These are phyloP conservation scores for Eristalis intricaria DNA, from an alignment of 2,888 invertebrate genomes.

Conservation along the genomic window DNA sequence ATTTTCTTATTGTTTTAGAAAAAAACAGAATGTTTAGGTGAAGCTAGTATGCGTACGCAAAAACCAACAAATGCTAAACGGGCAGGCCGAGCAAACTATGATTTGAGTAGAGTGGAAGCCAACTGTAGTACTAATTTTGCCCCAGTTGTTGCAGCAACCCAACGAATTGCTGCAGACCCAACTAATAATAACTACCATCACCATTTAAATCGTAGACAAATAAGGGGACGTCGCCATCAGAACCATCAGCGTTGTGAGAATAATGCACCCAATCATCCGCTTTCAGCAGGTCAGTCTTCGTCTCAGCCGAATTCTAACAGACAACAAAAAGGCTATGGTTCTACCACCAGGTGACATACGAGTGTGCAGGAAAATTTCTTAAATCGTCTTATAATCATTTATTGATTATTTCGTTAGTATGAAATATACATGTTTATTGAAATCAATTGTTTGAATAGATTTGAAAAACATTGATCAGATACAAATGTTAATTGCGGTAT, in stretches of 20 bases:
- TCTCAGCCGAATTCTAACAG: conserved; percentile 74
- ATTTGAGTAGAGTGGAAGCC: conserved; percentile 7
- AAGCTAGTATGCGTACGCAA: conserved; percentile 20
- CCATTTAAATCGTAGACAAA: conserved; percentile 78
- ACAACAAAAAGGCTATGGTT: conserved; percentile 77
- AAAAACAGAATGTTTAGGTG: conserved; percentile 40
- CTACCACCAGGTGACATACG: conserved; percentile 80
- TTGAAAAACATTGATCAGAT: background rate
- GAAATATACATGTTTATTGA: conserved; percentile 11
- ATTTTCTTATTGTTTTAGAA: conserved; percentile 9
- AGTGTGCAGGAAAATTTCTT: conserved; percentile 56
- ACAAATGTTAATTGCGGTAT: background rate
- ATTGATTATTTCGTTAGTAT: conserved; percentile 38
- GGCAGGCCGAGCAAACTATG: conserved; percentile 6
- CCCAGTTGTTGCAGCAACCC: conserved; percentile 77
- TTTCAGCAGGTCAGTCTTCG: conserved; percentile 40
- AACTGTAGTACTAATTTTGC: conserved; percentile 74
- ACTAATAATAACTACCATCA: conserved; percentile 79
- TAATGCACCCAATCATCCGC: conserved; percentile 57
- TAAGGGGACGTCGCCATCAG: conserved; percentile 76
- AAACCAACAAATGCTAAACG: background rate
- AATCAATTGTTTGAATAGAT: conserved; percentile 10
- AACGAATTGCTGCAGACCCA: conserved; percentile 76
- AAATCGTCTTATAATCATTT: conserved; percentile 25
- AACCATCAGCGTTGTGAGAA: conserved; percentile 76